Percentiles rank a stretch among this genome's conserved stretches.
Conservation (phyloP, 2,888 invertebrate genomes). For the Agonopterix subpropinquella region DNA sequence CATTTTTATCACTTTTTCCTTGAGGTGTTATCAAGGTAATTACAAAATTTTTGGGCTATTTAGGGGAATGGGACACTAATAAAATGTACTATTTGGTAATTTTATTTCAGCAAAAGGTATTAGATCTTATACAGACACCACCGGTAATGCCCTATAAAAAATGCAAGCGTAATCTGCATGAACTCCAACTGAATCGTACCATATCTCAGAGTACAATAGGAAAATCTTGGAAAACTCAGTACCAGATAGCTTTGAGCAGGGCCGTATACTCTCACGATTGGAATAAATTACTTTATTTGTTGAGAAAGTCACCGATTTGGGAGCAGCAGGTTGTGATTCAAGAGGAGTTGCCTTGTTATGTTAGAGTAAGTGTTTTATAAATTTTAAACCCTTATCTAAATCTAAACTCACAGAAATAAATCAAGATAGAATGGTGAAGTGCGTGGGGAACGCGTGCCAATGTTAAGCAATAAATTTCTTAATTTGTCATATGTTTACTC, state of each 20-base stretch:
- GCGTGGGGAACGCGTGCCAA: no score
- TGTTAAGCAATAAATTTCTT: no score
- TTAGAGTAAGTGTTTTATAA: constrained; percentile 15
- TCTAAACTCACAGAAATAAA: no score
- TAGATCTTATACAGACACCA: constrained; percentile 27
- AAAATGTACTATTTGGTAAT: no score
- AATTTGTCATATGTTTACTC: no score
- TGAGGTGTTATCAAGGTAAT: no score
- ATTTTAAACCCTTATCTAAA: no score
- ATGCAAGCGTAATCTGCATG: constrained; percentile 36
- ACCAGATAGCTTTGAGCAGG: constrained; percentile 28
- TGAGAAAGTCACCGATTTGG: constrained; percentile 49
- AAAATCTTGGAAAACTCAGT: constrained; percentile 22
- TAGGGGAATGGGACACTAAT: no score
- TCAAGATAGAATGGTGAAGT: no score
- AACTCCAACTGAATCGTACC: constrained; percentile 28
- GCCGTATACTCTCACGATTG: constrained; percentile 60
- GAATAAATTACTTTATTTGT: constrained; percentile 48
- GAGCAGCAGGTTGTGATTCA: constrained; percentile 24
- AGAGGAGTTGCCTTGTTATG: constrained; percentile 31
- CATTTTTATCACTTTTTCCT: no score
- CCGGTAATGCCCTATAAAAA: constrained; percentile 17
- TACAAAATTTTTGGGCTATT: no score
- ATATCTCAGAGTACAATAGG: constrained; percentile 13
- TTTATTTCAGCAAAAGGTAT: constrained; percentile 36